Conservation (phyloP, 2,888 invertebrate genomes). For the Cerceris rybyensis region DNA sequence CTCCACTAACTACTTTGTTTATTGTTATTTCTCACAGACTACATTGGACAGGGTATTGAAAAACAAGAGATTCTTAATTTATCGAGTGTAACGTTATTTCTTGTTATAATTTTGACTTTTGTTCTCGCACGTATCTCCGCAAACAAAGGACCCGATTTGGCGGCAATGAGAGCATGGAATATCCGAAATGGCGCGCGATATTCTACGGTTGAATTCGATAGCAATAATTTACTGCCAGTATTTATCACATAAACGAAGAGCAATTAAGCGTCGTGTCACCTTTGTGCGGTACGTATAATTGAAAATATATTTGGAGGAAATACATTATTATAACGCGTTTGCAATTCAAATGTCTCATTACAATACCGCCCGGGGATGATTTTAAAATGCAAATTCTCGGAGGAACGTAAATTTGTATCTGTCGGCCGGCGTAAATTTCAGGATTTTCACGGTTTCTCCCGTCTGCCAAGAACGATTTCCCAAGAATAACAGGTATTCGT, state of each 20-base stretch:
- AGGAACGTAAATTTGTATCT: constrained; percentile 35
- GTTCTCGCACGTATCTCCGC: background rate
- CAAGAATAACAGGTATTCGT: constrained; percentile 5
- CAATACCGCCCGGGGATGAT: constrained; percentile 10
- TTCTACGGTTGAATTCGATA: background rate
- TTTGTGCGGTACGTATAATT: constrained; percentile 16
- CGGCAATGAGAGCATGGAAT: background rate
- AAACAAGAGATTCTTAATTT: no score
- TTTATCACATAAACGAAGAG: constrained; percentile 14
- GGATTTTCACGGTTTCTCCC: constrained; percentile 10
- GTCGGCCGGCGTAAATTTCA: constrained; percentile 42
- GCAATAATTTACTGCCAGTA: background rate
- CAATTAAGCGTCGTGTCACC: constrained; percentile 29
- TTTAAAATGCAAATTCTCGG: constrained; percentile 45
- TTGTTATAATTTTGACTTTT: no score
- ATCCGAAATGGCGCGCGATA: background rate
- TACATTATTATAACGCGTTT: constrained; percentile 38
- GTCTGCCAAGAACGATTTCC: background rate
- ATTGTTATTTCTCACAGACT: no score
- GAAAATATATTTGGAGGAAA: constrained; percentile 43
- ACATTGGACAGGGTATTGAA: no score
- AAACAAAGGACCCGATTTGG: background rate
- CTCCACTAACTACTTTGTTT: no score
- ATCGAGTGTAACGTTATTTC: no score
- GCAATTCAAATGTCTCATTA: constrained; percentile 41